Conservation (phyloP, 1,140 invertebrate species). For the Sitophilus oryzae region DNA sequence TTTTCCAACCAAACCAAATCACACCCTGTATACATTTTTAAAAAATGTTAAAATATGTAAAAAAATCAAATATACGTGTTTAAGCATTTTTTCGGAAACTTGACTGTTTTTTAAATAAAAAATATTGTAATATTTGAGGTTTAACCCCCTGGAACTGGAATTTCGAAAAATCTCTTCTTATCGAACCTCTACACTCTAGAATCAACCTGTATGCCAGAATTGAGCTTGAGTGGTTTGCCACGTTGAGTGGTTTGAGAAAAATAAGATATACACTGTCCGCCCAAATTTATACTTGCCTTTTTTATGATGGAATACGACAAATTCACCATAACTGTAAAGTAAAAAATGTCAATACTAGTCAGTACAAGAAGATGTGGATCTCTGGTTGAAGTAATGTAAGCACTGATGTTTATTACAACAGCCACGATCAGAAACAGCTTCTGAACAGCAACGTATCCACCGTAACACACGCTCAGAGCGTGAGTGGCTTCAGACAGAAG, state of each 20-base stretch:
- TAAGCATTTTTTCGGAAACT: too few relatives aligned
- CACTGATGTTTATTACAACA: slow-evolving; percentile 10
- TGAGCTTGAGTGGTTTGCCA: too few relatives aligned
- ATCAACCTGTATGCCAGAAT: too few relatives aligned
- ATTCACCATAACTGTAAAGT: not conserved
- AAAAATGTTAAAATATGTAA: too few relatives aligned
- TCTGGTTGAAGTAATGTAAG: not conserved
- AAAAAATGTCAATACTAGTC: slow-evolving; percentile 4
- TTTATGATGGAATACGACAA: not conserved
- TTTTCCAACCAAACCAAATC: not conserved
- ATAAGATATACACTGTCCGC: not conserved
- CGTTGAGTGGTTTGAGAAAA: not conserved
- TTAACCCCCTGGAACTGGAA: too few relatives aligned
- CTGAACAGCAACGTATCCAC: slow-evolving; percentile 24
- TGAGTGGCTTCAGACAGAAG: slow-evolving; percentile 21
- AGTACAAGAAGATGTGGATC: not conserved
- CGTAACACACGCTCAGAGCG: slow-evolving; percentile 22
- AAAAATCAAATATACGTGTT: too few relatives aligned
- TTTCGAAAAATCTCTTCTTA: too few relatives aligned
- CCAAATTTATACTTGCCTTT: not conserved
- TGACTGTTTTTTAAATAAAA: too few relatives aligned
- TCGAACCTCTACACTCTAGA: too few relatives aligned
- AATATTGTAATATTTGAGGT: too few relatives aligned
- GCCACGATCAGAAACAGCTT: slow-evolving; percentile 19
- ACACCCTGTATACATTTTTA: too few relatives aligned